Base-by-base conservation (phyloP, 2,113 vertebrate genomes). In the Poeciliopsis prolifica region DNA sequence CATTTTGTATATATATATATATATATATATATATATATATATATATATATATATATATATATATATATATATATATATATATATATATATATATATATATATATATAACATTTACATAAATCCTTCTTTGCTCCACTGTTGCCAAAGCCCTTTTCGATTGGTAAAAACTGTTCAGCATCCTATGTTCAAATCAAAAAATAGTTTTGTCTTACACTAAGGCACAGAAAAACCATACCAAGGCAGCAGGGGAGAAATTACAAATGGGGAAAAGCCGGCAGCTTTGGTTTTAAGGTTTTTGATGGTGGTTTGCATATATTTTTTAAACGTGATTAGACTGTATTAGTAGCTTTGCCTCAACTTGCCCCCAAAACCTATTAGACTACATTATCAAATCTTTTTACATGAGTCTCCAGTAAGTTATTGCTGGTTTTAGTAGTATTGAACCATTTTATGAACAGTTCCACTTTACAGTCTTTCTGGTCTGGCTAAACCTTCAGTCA, bases 51-150 rank as follows among this genome's bases (percentile, higher is more conserved):
- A 78, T 86, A 88, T 42, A 14, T 42, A 42, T 42, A 83, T 91
- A 89, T 91, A 84, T 90, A 87, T 91, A 74, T 90, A 86, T 85
- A 78, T 86, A 88, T 42, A 14, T 42, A 42, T 42, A 83, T 91
- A 89, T 91, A 84, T 90, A 87, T 91, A 74, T 90, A 87, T 86
- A 78, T 86, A 88, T 42, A 84, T 90, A 87, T 91, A 74, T 90
- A 86, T 86, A 78, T 86, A 88, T 80, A 33, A 0, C 95, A 95
- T 94, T 92, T 95, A 95, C 94, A 95, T 70, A 69, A 63, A 90
- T 87, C 82, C 89, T 88, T 93, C 88, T 89, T 84, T 89, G 89
- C 87, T 81, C 89, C 84, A 83, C 74, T 80, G 61, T 86, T 78
- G 69, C 70, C 83, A 88, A 72, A 85, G 83, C 77, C 82, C 65